Evolutionary conservation across 2,113 vertebrate species (phyloP).

Genomic region (Colius striatus): DNA sequence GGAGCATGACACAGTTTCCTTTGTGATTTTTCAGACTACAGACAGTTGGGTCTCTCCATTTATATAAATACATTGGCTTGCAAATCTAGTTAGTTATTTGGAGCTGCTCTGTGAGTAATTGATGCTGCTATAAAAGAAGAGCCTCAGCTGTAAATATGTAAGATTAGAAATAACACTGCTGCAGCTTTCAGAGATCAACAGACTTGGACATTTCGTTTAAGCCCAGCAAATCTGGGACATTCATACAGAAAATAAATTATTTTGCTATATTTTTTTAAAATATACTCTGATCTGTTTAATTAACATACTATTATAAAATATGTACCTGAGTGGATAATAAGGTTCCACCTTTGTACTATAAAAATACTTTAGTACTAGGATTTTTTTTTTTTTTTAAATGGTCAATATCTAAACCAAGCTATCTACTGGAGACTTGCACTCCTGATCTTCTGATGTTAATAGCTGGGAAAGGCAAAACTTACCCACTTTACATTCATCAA

Average conservation of each 20-base stretch:
- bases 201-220: slow-evolving; percentile 59
- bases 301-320: slow-evolving; percentile 63
- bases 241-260: slow-evolving; percentile 45
- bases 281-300: slow-evolving; percentile 70
- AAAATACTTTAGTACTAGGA: slow-evolving; percentile 49
- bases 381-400: not conserved
- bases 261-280: slow-evolving; percentile 32
- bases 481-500: not conserved
- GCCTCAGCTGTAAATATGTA: slow-evolving; percentile 1
- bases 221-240: slow-evolving; percentile 39
- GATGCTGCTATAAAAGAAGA: slow-evolving; percentile 42
- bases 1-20: not conserved
- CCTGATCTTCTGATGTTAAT: slow-evolving; percentile 24
- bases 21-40: slow-evolving; percentile 31
- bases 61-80: slow-evolving; percentile 19
- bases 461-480: slow-evolving; percentile 54
- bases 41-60: not conserved
- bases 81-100: slow-evolving; percentile 38
- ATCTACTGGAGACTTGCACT: slow-evolving; percentile 30
- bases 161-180: slow-evolving; percentile 59
- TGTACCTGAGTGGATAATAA: slow-evolving; percentile 55
- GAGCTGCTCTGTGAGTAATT: slow-evolving; percentile 13
- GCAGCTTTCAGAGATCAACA: slow-evolving; percentile 50
- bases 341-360: slow-evolving; percentile 60
- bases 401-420: slow-evolving; percentile 52